Conservation (phyloP, 2,888 invertebrate species). For the Chloroclystis v-ata region DNA sequence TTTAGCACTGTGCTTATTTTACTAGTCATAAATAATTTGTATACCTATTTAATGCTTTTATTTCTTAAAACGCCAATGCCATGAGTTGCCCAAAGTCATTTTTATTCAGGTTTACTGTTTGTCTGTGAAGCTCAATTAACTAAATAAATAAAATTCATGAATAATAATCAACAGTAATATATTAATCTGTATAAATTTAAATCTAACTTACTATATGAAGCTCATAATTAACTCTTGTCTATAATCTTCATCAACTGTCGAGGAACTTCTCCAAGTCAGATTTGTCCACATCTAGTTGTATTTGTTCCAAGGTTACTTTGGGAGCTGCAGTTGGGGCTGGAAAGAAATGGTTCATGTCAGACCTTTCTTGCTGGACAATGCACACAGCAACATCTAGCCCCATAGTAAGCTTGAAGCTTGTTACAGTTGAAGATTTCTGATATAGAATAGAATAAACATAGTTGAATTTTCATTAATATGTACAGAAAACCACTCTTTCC, state of each 20-base stretch:
- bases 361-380: too few species aligned
- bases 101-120: too few species aligned
- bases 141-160: conserved; percentile 15
- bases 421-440: too few species aligned
- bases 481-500: too few species aligned
- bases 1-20: conserved; percentile 64
- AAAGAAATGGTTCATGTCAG: conserved; percentile 24
- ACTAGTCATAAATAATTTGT: conserved; percentile 75
- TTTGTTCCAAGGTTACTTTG: conserved; percentile 59
- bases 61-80: conserved; percentile 1
- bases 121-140: too few species aligned
- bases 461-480: too few species aligned
- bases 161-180: conserved; percentile 45
- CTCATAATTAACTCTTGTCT: conserved; percentile 2
- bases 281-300: conserved; percentile 59
- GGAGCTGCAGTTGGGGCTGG: conserved; percentile 45
- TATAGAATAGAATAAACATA: too few species aligned
- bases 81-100: too few species aligned
- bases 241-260: conserved; percentile 49
- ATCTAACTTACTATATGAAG: conserved; percentile 27
- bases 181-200: conserved; percentile 43
- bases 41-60: conserved; percentile 28
- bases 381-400: too few species aligned
- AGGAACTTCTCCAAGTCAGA: conserved; percentile 64
- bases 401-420: too few species aligned